Percentiles rank a stretch among this genome's conserved stretches.
These are phyloP conservation scores for Eira barbara DNA, from an alignment of 2,113 vertebrate species.

Conservation along the genomic window DNA sequence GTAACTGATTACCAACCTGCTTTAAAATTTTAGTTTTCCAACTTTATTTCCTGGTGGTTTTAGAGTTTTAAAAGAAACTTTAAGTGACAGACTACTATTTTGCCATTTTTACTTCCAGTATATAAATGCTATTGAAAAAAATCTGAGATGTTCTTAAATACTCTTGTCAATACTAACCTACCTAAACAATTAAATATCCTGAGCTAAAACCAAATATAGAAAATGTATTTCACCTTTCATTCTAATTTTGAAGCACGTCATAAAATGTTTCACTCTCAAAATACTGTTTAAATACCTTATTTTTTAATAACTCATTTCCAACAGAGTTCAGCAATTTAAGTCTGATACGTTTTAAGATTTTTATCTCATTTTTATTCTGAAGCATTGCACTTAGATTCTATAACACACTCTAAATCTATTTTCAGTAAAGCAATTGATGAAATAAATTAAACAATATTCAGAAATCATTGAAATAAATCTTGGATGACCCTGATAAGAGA, in stretches of 20 bases:
- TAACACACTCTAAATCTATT: background rate
- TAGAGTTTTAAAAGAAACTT: background rate
- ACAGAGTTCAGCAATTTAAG: background rate
- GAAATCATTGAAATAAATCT: background rate
- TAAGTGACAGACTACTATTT: background rate
- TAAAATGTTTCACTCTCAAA: background rate
- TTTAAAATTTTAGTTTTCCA: conserved; percentile 53
- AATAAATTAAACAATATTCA: background rate
- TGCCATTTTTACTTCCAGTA: background rate
- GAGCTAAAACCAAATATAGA: background rate
- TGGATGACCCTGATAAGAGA: background rate
- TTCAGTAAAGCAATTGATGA: background rate
- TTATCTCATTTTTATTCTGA: background rate
- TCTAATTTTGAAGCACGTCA: background rate
- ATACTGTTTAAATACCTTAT: background rate
- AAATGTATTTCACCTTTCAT: background rate
- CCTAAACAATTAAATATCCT: background rate
- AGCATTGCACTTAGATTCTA: background rate
- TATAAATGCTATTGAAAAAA: background rate
- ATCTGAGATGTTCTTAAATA: background rate
- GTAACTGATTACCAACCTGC: conserved; percentile 17
- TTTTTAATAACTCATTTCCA: background rate
- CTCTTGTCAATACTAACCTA: background rate
- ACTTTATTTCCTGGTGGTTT: conserved; percentile 9
- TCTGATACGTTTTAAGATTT: background rate